These are phyloP conservation scores for Apostichopus parvimensis DNA, from an alignment of 35 echinoderm and acorn worm species.

Conservation along the genomic window DNA sequence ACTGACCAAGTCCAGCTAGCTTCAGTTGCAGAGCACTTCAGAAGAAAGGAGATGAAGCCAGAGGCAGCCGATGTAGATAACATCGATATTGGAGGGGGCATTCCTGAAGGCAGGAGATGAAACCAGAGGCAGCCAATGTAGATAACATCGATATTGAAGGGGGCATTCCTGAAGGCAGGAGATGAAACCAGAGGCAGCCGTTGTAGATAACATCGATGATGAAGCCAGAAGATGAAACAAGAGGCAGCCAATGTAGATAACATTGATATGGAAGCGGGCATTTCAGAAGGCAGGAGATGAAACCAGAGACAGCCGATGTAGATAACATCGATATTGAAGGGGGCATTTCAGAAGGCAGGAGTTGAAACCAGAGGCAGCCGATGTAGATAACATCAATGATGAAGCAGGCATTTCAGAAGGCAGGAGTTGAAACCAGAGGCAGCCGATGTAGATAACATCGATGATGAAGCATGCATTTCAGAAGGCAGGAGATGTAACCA, in stretches of 20 bases:
- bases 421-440: too few species aligned
- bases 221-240: too few species aligned
- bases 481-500: neutral
- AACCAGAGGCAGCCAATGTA: neutral
- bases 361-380: neutral
- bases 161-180: too few species aligned
- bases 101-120: neutral
- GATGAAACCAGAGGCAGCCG: too few species aligned
- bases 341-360: neutral
- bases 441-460: neutral
- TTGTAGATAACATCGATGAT: too few species aligned
- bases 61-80: neutral
- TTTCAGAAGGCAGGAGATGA: neutral
- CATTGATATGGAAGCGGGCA: too few species aligned
- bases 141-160: too few species aligned
- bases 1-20: constrained; percentile 51
- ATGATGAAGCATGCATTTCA: neutral
- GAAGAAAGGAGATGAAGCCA: neutral
- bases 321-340: too few species aligned
- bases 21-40: constrained; percentile 31
- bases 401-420: neutral
- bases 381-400: neutral
- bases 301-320: too few species aligned
- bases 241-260: too few species aligned
- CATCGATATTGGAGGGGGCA: neutral